Base-by-base conservation (phyloP, 1,140 invertebrate species). In the Panagrolaimus sp. region DNA sequence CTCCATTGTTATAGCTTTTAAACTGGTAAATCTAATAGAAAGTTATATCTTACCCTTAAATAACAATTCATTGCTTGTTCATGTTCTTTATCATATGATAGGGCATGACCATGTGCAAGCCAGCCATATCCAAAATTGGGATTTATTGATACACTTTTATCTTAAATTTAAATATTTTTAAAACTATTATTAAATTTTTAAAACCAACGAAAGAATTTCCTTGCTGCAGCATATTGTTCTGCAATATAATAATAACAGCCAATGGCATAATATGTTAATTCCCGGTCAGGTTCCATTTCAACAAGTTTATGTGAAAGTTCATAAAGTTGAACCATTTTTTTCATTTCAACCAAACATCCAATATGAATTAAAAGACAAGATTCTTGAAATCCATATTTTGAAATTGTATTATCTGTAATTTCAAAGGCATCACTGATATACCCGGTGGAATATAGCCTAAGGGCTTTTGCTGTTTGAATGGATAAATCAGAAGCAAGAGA, bases 41-140 rank as follows among this genome's bases (percentile, higher is more conserved):
- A n/a, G n/a, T n/a, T n/a, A n/a, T n/a, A 46, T 10, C 52, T 58
- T 28, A 58, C 52, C 17, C 12, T 58, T 28, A 58, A 26, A 14
- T 58, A 58, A 17, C 52, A 58, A 17, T 58, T 58, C 52, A 58
- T 58, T 28, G 52, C 12, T 28, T 58, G 52, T 21, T 58, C 52
- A 58, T 58, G 52, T 2, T 58, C 52, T 26, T 58, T n/a, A 28
- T 28, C 8, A 21, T n/a, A 21, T 26, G 52, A 21, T 5, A 58
- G 21, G 10, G 52, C 12, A 58, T 58, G 52, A 21, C 52, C 52
- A 24, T 58, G 28, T 12, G 52, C 52, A n/a, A 58, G 12, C 52
- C 52, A 58, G 28, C 15, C 12, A 28, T n/a, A 58, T 58, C 52
- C 52, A 14, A 26, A 21, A 6, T 58, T 21, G 15, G 52, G 52